These are phyloP conservation scores for Idaea aversata DNA, from an alignment of 2,888 invertebrate genomes.

Conservation along the genomic window DNA sequence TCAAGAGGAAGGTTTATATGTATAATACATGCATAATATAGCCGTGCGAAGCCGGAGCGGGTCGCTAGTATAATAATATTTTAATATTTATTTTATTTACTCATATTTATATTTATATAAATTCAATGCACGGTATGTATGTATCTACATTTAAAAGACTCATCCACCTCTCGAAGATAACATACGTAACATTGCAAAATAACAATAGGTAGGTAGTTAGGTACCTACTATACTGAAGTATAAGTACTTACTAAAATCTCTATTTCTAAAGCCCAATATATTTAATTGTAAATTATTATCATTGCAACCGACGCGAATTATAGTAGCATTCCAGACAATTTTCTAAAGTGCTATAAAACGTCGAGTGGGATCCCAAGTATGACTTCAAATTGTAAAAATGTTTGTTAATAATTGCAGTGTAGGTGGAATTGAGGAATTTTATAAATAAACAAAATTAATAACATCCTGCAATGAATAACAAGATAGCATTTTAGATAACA, in stretches of 20 bases:
- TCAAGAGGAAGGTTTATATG: too few relatives aligned
- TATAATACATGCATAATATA: too few relatives aligned
- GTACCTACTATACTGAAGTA: too few relatives aligned
- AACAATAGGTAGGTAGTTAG: too few relatives aligned
- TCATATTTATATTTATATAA: too few relatives aligned
- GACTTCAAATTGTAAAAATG: background rate
- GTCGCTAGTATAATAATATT: too few relatives aligned
- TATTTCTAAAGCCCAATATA: background rate
- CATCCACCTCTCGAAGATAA: too few relatives aligned
- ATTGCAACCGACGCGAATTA: background rate
- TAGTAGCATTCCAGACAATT: background rate
- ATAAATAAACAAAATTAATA: background rate
- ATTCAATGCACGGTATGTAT: too few relatives aligned
- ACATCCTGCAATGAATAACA: background rate
- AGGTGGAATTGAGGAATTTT: background rate
- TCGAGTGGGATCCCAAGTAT: background rate
- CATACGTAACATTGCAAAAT: too few relatives aligned
- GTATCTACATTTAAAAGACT: too few relatives aligned
- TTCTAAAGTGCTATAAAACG: background rate
- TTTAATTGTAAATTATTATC: background rate
- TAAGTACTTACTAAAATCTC: background rate
- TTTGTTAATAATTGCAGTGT: background rate
- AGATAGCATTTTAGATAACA: background rate
- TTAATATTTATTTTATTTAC: too few relatives aligned
- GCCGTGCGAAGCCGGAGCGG: too few relatives aligned